Conservation (phyloP, 2,797 vertebrate species). For the Columba guinea region DNA sequence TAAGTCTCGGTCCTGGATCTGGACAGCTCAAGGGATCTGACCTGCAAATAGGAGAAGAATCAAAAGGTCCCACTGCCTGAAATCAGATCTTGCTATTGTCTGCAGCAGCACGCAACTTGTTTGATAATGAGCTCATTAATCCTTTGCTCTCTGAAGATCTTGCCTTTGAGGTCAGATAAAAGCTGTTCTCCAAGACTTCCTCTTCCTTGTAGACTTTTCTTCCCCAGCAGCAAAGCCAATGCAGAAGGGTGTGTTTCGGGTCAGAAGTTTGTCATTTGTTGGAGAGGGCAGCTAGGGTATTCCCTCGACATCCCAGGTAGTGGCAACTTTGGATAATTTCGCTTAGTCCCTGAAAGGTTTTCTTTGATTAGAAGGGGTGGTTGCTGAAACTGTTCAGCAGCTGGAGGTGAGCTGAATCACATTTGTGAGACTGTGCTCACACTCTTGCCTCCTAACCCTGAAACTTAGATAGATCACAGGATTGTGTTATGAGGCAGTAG, state of each 20-base stretch:
- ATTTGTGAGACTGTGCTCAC: neutral
- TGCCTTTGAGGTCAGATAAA: constrained; percentile 47
- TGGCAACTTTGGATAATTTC: neutral
- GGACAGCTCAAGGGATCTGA: neutral
- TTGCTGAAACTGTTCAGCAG: neutral
- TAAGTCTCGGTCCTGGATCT: neutral
- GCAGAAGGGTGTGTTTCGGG: neutral
- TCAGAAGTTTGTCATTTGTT: neutral
- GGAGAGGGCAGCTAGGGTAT: neutral
- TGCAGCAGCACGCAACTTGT: neutral
- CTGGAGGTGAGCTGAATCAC: fast-evolving
- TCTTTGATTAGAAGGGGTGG: neutral
- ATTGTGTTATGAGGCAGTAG: neutral
- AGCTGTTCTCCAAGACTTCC: neutral
- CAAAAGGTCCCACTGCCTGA: neutral
- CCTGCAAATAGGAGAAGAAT: neutral
- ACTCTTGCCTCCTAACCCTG: neutral
- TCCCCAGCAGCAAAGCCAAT: neutral
- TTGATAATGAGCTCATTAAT: constrained; percentile 8
- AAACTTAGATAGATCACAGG: neutral
- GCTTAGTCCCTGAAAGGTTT: neutral
- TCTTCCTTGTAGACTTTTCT: neutral
- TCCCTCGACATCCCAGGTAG: neutral
- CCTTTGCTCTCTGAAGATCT: neutral
- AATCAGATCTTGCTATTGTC: neutral